Conservation (phyloP, 2,113 vertebrate genomes). For the Recurvirostra avosetta region DNA sequence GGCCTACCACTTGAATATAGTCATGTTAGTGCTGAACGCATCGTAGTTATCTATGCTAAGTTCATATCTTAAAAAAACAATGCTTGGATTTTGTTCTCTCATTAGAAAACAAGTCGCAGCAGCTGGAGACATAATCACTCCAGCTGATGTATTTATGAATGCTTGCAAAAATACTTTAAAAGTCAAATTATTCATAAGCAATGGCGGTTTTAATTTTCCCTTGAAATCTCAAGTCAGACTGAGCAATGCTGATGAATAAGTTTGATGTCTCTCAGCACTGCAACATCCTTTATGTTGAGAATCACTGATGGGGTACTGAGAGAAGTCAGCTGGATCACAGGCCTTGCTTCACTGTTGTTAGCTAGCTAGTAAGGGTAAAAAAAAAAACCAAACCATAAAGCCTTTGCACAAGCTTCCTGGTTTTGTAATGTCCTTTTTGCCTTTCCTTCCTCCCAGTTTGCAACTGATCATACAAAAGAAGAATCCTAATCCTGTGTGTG, state of each 20-base stretch:
- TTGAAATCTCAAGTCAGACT: neutral
- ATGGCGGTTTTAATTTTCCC: neutral
- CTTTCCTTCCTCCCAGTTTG: neutral
- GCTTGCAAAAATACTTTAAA: neutral
- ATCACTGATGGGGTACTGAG: neutral
- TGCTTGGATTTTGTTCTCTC: neutral
- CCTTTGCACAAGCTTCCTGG: neutral
- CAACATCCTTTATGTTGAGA: neutral
- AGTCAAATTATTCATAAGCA: neutral
- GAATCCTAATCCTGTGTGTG: neutral
- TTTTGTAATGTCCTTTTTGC: neutral
- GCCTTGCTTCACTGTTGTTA: neutral
- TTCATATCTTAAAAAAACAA: neutral
- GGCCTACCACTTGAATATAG: neutral
- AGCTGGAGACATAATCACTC: neutral
- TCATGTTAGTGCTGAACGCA: accelerated
- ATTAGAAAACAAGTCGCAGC: neutral
- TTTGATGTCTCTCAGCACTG: neutral
- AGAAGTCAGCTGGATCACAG: neutral
- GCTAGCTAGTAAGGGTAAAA: neutral
- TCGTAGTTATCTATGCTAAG: too few species aligned
- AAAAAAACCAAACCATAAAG: accelerated
- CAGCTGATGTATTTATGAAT: neutral
- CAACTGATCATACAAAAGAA: neutral
- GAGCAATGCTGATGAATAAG: neutral